Evolutionary conservation across 2,888 invertebrate species (phyloP), one percentile per base, ranked within the genome.

Genomic region (Lasioglossum calceatum): DNA sequence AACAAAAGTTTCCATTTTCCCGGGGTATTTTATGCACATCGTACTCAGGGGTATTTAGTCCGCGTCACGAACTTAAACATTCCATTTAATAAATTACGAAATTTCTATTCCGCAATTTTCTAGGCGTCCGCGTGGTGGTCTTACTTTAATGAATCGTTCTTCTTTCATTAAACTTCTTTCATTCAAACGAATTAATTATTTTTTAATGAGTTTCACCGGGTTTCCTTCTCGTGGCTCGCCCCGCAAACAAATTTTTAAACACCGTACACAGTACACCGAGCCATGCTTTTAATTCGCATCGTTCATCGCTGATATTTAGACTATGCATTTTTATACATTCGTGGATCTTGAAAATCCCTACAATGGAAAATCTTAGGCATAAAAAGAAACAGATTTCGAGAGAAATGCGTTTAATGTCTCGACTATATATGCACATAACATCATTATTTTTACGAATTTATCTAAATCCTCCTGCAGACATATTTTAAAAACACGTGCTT

Each of bases 41-140:
- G 23, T 39, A 23, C 70, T 12, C 70, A 1, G 12, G 10, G 36
- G 70, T 39, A 70, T 70, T 70, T 70, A 70, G 39, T 70, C 70
- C 39, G 4, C 39, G 70, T 23, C 4, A 36, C 70, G 19, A 36
- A 36, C 39, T 70, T 70, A 23, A 70, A 36, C 10, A 39, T 70
- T 70, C 23, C 70, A 70, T 70, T 39, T 10, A 70, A 39, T 23
- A 70, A 70, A 70, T 70, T 70, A 32, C 64, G 4, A 71, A 42
- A 42, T 71, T 42, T 71, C 23, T 39, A n/a, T 71, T 71, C n/a
- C 71, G 39, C n/a, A 71, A 42, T 71, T 71, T 42, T 71, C 39
- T 42, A 71, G 39, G 5, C 42, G n/a, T 4, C 39, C 36, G 36
- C 39, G 0, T 71, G 14, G n/a, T 14, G 16, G 23, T 39, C 0